Evolutionary conservation across 2,888 invertebrate genomes (phyloP), one percentile per base, ranked within the genome.

Genomic region (Microctonus aethiopoides): DNA sequence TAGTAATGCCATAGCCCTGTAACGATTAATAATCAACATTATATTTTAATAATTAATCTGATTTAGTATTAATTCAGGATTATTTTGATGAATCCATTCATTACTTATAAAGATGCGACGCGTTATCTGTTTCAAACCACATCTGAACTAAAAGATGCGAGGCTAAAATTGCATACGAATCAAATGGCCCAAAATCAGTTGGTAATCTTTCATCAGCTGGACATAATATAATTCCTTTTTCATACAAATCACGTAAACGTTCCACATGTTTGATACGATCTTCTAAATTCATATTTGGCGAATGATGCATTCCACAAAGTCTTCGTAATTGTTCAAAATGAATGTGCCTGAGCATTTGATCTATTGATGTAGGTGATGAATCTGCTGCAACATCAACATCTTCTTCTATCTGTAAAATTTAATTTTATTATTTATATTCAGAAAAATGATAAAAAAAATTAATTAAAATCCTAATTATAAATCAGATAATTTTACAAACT

Each of bases 271-370:
- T 70, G 66, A 79, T 79, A 24, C 84, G 79, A 60, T 82, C 79
- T 26, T 83, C 78, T 22, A 75, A 71, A 67, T 81, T 80, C 2
- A 75, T 74, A 67, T 79, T 70, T 2, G 86, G 85, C 46, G 78
- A 72, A 68, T 90, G 88, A 80, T 93, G 91, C 52, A 88, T 87
- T 0, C 95, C 94, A 69, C 93, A 91, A 78, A 93, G 89, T 3
- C 95, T 90, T 80, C 92, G 91, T 60, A 95, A 88, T 81, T 94
- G 93, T 54, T 95, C 83, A 61, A 93, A 92, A 72, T 93, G 93
- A 71, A 96, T 91, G 81, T 96, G 96, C 66, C 92, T 91, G 80
- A 94, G 94, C 90, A 96, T 93, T 86, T 94, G 92, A 78, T 92
- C 90, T 70, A 90, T 89, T 22, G 84, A 80, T 20, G 78, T 77